A percentile compares a stretch with the other conserved stretches of the same genome.
Conservation (phyloP, 2,888 invertebrate genomes). For the Cylindroiulus punctatus region DNA sequence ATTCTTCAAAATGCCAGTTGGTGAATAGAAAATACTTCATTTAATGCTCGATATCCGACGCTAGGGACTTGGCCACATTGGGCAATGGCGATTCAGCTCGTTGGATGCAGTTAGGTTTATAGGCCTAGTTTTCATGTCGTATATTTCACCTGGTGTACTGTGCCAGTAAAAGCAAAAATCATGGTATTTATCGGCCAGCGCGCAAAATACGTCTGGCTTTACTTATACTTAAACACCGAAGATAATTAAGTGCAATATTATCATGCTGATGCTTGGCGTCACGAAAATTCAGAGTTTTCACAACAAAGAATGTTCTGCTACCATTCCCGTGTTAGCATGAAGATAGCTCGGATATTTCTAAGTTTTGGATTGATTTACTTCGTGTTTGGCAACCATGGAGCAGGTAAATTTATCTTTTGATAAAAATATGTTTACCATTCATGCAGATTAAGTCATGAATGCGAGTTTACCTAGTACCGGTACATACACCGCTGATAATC, state of each 20-base stretch:
- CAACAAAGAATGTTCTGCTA: slow-evolving; percentile 25
- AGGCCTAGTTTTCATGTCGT: slow-evolving; percentile 21
- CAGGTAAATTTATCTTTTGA: slow-evolving; percentile 3
- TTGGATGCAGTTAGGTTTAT: not conserved
- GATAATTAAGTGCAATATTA: not conserved
- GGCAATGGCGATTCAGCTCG: not conserved
- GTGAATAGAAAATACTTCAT: not conserved
- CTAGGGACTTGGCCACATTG: not conserved
- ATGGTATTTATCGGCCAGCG: not conserved
- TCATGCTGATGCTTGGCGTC: slow-evolving; percentile 29
- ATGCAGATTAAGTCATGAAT: not conserved
- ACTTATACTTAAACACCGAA: not conserved
- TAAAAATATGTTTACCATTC: not conserved
- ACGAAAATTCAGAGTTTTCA: slow-evolving; percentile 8
- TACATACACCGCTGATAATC: not conserved
- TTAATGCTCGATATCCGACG: not conserved
- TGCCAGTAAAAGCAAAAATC: not conserved
- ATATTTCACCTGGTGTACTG: not conserved
- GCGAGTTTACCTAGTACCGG: not conserved
- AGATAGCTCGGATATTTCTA: not conserved
- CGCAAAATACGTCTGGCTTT: not conserved
- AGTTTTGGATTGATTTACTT: slow-evolving; percentile 21
- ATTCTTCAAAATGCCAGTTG: not conserved
- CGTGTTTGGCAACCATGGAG: not conserved
- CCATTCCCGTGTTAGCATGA: slow-evolving; percentile 20